phyloP scores from a whole-genome alignment of 2,797 vertebrate species.

The Melanotaenia parkinsoni region DNA sequence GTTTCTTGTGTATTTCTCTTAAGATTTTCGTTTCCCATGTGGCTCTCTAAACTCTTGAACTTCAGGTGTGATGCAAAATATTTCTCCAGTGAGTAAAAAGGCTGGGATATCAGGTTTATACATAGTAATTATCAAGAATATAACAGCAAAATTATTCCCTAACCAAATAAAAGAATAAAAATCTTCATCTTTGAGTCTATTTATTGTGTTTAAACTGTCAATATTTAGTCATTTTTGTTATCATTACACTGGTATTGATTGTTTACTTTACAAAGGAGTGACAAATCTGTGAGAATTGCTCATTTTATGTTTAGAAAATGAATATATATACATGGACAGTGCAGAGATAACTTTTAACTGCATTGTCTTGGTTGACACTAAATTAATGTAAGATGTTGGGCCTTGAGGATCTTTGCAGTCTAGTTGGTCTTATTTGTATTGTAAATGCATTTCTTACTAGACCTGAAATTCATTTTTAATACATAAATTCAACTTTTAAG shows the following conservation, averaged over 20 bases:
- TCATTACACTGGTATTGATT: too few species aligned
- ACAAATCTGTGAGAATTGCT: too few species aligned
- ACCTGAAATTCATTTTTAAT: too few species aligned
- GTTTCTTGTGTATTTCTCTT: neutral
- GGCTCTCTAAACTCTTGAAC: neutral
- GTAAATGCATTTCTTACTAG: neutral
- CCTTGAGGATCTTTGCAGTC: neutral
- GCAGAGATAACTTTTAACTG: neutral
- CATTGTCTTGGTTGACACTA: neutral
- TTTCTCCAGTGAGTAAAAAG: neutral
- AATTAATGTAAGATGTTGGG: neutral
- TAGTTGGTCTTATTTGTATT: neutral
- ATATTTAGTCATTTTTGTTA: too few species aligned
- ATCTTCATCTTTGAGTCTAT: too few species aligned
- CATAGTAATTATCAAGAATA: neutral
- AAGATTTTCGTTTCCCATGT: neutral
- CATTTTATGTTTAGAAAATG: neutral
- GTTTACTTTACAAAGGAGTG: too few species aligned
- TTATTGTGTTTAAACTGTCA: too few species aligned
- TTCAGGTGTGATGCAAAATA: neutral
- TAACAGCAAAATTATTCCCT: neutral
- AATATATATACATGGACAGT: neutral
- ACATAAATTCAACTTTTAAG: too few species aligned
- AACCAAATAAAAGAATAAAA: too few species aligned
- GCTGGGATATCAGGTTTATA: neutral